phyloP scores from a whole-genome alignment of 2,888 invertebrate genomes.

The Dione juno region DNA sequence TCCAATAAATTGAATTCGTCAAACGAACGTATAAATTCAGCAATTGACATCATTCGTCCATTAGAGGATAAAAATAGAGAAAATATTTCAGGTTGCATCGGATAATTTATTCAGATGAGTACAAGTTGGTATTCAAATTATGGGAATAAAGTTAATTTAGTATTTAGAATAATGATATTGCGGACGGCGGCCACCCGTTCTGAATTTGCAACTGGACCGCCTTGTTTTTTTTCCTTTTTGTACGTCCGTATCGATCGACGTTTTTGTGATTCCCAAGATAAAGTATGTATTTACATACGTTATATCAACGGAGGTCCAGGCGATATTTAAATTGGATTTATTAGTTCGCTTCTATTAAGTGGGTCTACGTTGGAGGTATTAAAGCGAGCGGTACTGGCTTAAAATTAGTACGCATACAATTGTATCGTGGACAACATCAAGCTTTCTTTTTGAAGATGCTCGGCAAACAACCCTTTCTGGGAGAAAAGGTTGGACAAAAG shows the following conservation, averaged over 20 bases:
- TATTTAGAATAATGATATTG: conserved; percentile 78
- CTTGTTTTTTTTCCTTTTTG: conserved; percentile 62
- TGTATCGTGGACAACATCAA: conserved; percentile 38
- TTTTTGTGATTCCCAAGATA: conserved; percentile 81
- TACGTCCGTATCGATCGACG: conserved; percentile 70
- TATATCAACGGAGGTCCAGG: conserved; percentile 78
- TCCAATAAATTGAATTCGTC: conserved; percentile 73
- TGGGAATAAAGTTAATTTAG: conserved; percentile 82
- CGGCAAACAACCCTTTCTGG: conserved; percentile 59
- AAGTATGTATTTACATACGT: conserved; percentile 83
- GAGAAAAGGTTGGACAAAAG: conserved; percentile 54
- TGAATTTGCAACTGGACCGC: conserved; percentile 72
- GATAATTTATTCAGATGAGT: conserved; percentile 44
- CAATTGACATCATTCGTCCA: conserved; percentile 71
- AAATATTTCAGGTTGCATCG: conserved; percentile 47
- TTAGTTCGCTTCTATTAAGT: conserved; percentile 74
- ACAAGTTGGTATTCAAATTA: conserved; percentile 77
- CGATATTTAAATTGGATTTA: conserved; percentile 82
- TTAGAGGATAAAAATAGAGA: conserved; percentile 52
- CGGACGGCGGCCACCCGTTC: conserved; percentile 79
- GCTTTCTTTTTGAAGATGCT: conserved; percentile 50
- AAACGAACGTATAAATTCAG: conserved; percentile 71
- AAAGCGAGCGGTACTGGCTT: conserved; percentile 39
- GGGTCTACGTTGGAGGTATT: conserved; percentile 72
- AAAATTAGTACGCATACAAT: conserved; percentile 43